phyloP scores from a whole-genome alignment of 2,113 vertebrate species.

The Barbus barbus region DNA sequence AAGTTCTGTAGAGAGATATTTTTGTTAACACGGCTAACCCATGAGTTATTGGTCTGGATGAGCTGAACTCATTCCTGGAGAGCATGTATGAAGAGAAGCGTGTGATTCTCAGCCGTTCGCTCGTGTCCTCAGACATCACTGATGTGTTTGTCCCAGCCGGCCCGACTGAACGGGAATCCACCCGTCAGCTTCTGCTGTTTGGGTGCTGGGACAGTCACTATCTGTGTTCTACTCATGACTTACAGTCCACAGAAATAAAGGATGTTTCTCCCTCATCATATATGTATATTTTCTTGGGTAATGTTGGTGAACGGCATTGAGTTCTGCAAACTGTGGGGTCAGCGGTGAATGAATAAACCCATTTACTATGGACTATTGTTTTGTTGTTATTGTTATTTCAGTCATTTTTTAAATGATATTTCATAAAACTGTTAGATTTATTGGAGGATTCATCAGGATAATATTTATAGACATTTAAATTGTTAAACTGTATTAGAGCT shows the following conservation, averaged over 20 bases:
- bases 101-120: not conserved
- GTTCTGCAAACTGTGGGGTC: not conserved
- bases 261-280: not conserved
- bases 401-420: not conserved
- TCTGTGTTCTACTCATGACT: not conserved
- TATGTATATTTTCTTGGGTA: not conserved
- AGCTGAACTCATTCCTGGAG: not conserved
- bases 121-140: no score
- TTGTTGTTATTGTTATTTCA: not conserved
- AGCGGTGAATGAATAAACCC: not conserved
- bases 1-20: constrained; percentile 50
- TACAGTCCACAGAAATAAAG: not conserved
- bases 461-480: constrained; percentile 11
- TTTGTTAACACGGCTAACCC: constrained; percentile 43
- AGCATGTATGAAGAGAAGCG: not conserved
- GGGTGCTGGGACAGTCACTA: no score
- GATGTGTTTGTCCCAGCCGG: no score
- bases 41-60: not conserved
- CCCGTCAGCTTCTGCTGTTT: no score
- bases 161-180: no score
- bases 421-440: not conserved
- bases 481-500: not conserved
- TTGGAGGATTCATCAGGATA: constrained; percentile 2
- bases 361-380: not conserved
- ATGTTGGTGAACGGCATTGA: not conserved